Evolutionary conservation across 1,140 invertebrate species (phyloP).

Genomic region (Whitmania pigra): DNA sequence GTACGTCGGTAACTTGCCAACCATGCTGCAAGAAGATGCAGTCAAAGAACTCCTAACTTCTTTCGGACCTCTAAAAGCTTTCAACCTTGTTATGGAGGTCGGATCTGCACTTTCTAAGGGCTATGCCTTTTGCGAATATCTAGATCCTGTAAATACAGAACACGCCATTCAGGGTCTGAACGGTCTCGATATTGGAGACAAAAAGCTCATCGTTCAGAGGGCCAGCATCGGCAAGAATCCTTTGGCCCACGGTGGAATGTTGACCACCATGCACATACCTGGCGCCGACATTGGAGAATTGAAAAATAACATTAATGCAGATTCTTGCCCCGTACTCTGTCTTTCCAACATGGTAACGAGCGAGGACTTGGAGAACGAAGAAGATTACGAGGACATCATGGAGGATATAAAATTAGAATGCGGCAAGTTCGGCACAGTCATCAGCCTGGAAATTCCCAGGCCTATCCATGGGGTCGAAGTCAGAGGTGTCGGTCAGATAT

Average conservation of each 20-base stretch:
- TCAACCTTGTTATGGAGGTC: too few relatives aligned
- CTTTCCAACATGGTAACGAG: conserved; percentile 97
- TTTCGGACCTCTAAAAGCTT: too few relatives aligned
- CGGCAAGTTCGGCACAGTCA: conserved; percentile 21
- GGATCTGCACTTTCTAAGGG: too few relatives aligned
- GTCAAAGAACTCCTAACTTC: background rate
- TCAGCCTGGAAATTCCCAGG: conserved; percentile 20
- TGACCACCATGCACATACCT: conserved; percentile 8
- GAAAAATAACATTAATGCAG: background rate
- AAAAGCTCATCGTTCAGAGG: conserved; percentile 92
- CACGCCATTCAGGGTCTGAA: conserved; percentile 59
- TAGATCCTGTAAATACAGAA: background rate
- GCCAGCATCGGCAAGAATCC: conserved; percentile 55
- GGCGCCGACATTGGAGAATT: background rate
- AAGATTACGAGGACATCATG: conserved; percentile 71
- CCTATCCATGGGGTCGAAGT: conserved; percentile 23
- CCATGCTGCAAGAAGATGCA: background rate
- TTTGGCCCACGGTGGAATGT: conserved; percentile 26
- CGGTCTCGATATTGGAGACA: conserved; percentile 98
- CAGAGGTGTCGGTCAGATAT: conserved; percentile 19
- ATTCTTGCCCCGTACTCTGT: conserved; percentile 66
- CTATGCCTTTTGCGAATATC: too few relatives aligned
- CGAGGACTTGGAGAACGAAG: conserved; percentile 91
- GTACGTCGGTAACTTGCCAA: conserved; percentile 64
- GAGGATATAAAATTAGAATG: conserved; percentile 23